Base-by-base conservation (phyloP, 1,140 invertebrate species). In the Danaus plexippus region DNA sequence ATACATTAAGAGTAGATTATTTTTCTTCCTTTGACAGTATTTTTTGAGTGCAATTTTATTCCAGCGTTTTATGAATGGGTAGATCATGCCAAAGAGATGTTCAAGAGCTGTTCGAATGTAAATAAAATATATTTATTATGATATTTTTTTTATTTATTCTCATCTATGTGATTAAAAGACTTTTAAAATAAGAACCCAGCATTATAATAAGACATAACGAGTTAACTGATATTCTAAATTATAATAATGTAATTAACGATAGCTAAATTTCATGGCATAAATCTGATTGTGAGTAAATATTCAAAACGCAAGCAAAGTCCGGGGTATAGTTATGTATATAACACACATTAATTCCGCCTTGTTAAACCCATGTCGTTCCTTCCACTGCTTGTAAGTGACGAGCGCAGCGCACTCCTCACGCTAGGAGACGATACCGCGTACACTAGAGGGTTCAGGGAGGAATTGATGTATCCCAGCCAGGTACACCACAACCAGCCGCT, bases 401-500 rank as follows among this genome's bases (percentile, higher is more conserved):
- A 59, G 0, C 67, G 75, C 63, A 90, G 89, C 43, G 90, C 90
- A 32, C 87, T 66, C n/a, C 90, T 78, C 68, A 91, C 89, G 52
- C 90, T 90, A 40, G 88, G 75, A 7, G 89, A 90, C 1, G 88
- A 88, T 18, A 87, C 89, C 2, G 90, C 90, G 73, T 93, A 93
- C 56, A 93, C 92, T 54, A 93, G 89, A 2, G 92, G 92, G 76
- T 93, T 93, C 12, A 93, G 78, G 53, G 91, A 92, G 9, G 91
- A 92, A 85, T 93, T 94, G 57, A 90, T 88, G 77, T 93, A 94
- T 2, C 92, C 92, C 9, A 93, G 84, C 92, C 92, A 94, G 40
- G 77, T 78, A 43, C 76, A 76, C 74, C 71, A 75, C 18, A 64
- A 65, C 71, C 73, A 79, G 0, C 64, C 54, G 1, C 50, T 40